Percentiles rank a stretch among this genome's conserved stretches.
Evolutionary conservation across 2,888 invertebrate genomes (phyloP).

Genomic region (Proisotoma minuta): DNA sequence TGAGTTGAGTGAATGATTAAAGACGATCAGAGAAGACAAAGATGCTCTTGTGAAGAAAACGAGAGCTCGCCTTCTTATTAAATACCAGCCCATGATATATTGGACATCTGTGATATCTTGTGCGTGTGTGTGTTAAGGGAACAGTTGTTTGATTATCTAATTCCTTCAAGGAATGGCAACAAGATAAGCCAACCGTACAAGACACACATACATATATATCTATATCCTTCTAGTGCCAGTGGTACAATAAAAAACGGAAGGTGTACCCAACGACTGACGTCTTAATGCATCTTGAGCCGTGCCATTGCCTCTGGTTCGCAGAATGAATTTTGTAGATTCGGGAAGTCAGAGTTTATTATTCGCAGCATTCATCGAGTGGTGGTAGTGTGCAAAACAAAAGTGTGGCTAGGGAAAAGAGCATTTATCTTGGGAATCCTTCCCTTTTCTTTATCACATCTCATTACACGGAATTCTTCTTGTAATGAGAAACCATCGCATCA

Average conservation of each 20-base stretch:
- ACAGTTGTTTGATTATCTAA: neutral
- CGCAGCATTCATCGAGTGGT: neutral
- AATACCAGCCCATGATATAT: neutral
- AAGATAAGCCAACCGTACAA: neutral
- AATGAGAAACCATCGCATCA: neutral
- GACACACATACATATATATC: no score
- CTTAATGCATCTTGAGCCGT: neutral
- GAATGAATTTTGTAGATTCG: neutral
- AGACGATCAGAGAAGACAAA: no score
- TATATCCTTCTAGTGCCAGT: neutral
- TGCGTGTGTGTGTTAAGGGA: neutral
- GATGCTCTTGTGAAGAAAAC: no score
- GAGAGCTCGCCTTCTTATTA: no score
- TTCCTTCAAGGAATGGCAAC: neutral
- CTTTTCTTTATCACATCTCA: slow-evolving; percentile 2
- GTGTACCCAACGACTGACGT: neutral
- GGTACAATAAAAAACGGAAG: neutral
- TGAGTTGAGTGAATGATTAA: no score
- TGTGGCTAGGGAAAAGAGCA: neutral
- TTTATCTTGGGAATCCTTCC: neutral
- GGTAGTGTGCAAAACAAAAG: neutral
- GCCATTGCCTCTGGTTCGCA: neutral
- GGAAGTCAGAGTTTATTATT: neutral
- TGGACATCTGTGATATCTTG: neutral
- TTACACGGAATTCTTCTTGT: neutral